Conservation (phyloP, 2,113 vertebrate species). For the Oxyura jamaicensis region DNA sequence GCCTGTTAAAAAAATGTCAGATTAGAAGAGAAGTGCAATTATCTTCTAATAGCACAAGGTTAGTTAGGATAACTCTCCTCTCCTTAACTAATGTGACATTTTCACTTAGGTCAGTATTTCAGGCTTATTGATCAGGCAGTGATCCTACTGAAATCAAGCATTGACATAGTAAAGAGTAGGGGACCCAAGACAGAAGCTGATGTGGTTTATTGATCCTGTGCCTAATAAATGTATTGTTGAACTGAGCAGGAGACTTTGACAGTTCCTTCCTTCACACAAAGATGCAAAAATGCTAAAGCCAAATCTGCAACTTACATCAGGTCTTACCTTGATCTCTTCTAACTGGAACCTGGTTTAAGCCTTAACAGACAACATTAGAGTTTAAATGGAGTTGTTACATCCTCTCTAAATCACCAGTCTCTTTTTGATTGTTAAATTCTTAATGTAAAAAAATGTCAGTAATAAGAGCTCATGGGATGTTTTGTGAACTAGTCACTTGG, state of each 20-base stretch:
- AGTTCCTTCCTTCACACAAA: background rate
- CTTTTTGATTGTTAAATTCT: background rate
- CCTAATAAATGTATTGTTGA: background rate
- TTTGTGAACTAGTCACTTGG: background rate
- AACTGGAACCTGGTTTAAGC: background rate
- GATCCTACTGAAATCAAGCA: background rate
- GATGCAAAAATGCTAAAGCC: background rate
- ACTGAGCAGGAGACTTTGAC: background rate
- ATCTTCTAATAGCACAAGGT: background rate
- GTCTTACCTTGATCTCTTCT: background rate
- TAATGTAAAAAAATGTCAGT: background rate
- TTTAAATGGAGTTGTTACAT: background rate
- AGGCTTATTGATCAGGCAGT: background rate
- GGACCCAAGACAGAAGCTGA: background rate
- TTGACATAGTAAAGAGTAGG: background rate
- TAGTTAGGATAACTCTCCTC: background rate
- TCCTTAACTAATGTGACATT: background rate
- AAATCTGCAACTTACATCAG: background rate
- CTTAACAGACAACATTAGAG: background rate
- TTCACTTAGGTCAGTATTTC: background rate
- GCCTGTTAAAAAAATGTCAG: conserved; percentile 70
- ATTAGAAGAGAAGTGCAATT: background rate
- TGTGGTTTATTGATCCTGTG: background rate
- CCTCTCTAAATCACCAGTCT: background rate
- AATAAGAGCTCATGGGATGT: background rate